Evolutionary conservation across 2,797 vertebrate species (phyloP), one percentile per base, ranked within the genome.

Genomic region (Sardinella longiceps): DNA sequence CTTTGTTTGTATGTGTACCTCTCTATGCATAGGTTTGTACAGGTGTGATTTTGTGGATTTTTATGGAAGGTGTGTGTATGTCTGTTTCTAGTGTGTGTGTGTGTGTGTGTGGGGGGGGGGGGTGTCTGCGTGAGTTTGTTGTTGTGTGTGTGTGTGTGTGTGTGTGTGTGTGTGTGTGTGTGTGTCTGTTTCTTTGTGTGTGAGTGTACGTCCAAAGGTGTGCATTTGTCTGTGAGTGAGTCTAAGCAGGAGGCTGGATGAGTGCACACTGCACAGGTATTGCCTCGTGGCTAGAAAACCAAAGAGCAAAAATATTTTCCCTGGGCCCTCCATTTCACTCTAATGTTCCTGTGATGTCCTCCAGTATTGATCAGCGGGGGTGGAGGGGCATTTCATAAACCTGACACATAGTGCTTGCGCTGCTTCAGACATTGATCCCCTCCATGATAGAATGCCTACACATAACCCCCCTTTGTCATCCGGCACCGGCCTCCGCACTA

Each of bases 361-460:
- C 66, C 82, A 39, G 46, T 83, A 90, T 90, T 82, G 85, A 90
- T 88, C 86, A 80, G 46, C 63, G 39, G 28, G 56, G 74, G 18
- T 43, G 37, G 43, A 39, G n/a, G 33, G 85, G 3, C 82, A 66
- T 82, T 85, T 50, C 84, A 48, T 74, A 58, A 60, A 37, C 50
- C 80, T 81, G 81, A 85, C 63, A 77, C 66, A 18, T 43, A 28
- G 46, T 18, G 37, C 80, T n/a, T 77, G 56, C 82, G 30, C 23
- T 4, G n/a, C 80, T 81, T 45, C 82, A 82, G 63, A 85, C 85
- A 87, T 84, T 48, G 30, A 87, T 85, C 77, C 33, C 12, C 30
- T 83, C 58, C 77, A 56, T 87, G 89, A 88, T 85, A 85, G 63
- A 86, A 86, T 58, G 81, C 80, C 33, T 80, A 14, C 43, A 58